Evolutionary conservation across 2,888 invertebrate genomes (phyloP), one percentile per base, ranked within the genome.

Genomic region (Caenorhabditis imperialis): DNA sequence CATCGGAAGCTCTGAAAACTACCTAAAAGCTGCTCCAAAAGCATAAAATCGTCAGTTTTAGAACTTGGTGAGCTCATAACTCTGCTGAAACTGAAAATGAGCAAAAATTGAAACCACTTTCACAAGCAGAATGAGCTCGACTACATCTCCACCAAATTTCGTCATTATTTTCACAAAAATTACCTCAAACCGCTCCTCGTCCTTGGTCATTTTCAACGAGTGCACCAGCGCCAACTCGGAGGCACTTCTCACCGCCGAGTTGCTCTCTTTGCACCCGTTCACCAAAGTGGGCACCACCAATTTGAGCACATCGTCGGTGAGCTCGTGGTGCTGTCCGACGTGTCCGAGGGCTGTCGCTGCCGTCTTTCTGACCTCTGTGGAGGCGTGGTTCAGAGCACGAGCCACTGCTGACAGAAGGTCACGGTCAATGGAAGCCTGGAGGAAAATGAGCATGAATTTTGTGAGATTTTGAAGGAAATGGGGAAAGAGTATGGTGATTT

Each of bases 211-310:
- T 71, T 93, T 92, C 81, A 98, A 91, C 81, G 96, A 92, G 54
- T 94, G 92, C 50, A 96, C 92, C 53, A 98, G 91, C 8, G 96
- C 96, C 77, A 93, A 92, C 91, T 98, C 98, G 40, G 96, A 94
- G 90, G 94, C 94, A 40, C 94, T 93, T 89, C 94, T 93, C 42
- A 98, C 97, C 88, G 94, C 93, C 50, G 94, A 92, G 90, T 97
- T 97, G 90, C 96, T 97, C 90, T 98, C 98, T 91, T 97, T 97
- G 71, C 96, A 96, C 77, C 98, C 98, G 90, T 96, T 98, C 55
- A 98, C 96, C 83, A 98, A 91, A 90, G 94, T 94, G 0, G 97
- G 96, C 80, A 97, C 91, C 78, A 94, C 90, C 54, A 92, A 14
- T 76, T 82, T 81, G 55, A 84, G 60, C 23, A 79, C 20, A 30